phyloP scores from a whole-genome alignment of 2,797 vertebrate species.

The Thunnus albacares region DNA sequence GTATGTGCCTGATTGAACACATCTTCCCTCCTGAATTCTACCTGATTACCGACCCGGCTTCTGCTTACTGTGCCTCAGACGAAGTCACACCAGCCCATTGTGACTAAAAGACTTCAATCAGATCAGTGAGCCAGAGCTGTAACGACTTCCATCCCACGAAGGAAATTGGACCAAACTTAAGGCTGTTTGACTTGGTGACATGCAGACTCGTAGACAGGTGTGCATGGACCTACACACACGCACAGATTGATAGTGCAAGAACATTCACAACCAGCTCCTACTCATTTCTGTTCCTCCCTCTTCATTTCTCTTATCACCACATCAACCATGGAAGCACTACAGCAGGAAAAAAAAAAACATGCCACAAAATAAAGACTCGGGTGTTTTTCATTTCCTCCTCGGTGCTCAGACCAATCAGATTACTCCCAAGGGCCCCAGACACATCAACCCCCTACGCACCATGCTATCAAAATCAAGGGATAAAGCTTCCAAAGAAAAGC shows the following conservation, averaged over 20 bases:
- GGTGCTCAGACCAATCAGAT: conserved; percentile 49
- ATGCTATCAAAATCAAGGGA: conserved; percentile 44
- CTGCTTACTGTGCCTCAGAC: conserved; percentile 60
- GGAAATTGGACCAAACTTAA: conserved; percentile 69
- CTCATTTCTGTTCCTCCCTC: conserved; percentile 25
- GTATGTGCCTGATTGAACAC: conserved; percentile 70
- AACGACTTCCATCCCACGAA: conserved; percentile 77
- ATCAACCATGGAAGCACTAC: conserved; percentile 10
- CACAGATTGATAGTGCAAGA: conserved; percentile 2
- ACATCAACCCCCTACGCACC: conserved; percentile 51
- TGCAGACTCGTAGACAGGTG: conserved; percentile 28
- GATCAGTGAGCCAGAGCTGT: conserved; percentile 49
- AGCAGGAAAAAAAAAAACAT: conserved; percentile 14
- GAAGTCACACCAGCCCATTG: conserved; percentile 59
- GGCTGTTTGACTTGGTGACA: conserved; percentile 55
- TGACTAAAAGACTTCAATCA: conserved; percentile 82
- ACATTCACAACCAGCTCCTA: conserved; percentile 20
- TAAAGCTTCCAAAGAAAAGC: conserved; percentile 13
- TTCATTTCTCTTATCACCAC: conserved; percentile 48
- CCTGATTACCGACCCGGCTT: conserved; percentile 70
- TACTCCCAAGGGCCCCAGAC: conserved; percentile 46
- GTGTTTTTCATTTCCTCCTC: conserved; percentile 59
- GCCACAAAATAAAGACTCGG: conserved; percentile 29
- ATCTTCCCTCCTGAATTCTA: conserved; percentile 64
- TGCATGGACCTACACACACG: not conserved